These are phyloP conservation scores for Orthosia cruda DNA, from an alignment of 2,888 invertebrate genomes.

Conservation along the genomic window DNA sequence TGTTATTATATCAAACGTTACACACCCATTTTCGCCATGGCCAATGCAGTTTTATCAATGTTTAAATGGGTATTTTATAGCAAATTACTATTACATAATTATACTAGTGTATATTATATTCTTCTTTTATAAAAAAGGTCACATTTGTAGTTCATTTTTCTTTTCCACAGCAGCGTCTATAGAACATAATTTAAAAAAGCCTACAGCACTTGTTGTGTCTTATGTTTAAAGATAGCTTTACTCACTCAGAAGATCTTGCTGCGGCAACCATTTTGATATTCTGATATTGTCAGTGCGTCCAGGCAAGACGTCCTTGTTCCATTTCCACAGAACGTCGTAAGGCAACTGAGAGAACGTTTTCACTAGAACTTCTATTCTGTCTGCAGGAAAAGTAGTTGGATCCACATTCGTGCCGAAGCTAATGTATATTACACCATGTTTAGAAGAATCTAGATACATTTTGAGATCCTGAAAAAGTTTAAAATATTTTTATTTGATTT, in stretches of 20 bases:
- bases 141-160: too few species aligned
- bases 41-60: too few species aligned
- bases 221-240: conserved; percentile 3
- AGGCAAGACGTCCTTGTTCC: conserved; percentile 75
- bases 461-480: conserved; percentile 34
- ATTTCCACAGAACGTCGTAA: conserved; percentile 84
- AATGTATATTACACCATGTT: conserved; percentile 40
- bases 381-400: conserved; percentile 69
- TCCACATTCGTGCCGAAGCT: conserved; percentile 47
- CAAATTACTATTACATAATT: too few species aligned
- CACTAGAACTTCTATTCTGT: conserved; percentile 73
- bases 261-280: conserved; percentile 82
- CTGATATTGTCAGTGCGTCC: conserved; percentile 73
- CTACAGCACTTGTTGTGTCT: too few species aligned
- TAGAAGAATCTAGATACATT: conserved; percentile 35
- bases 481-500: neutral
- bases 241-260: conserved; percentile 84
- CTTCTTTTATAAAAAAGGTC: too few species aligned
- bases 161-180: neutral
- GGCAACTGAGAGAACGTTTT: conserved; percentile 79
- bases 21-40: too few species aligned
- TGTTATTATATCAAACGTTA: too few species aligned
- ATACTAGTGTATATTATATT: too few species aligned
- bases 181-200: neutral
- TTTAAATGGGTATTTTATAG: too few species aligned